Evolutionary conservation across 23 tunicate species (phyloP).

Genomic region (Clavelina lepadiformis): DNA sequence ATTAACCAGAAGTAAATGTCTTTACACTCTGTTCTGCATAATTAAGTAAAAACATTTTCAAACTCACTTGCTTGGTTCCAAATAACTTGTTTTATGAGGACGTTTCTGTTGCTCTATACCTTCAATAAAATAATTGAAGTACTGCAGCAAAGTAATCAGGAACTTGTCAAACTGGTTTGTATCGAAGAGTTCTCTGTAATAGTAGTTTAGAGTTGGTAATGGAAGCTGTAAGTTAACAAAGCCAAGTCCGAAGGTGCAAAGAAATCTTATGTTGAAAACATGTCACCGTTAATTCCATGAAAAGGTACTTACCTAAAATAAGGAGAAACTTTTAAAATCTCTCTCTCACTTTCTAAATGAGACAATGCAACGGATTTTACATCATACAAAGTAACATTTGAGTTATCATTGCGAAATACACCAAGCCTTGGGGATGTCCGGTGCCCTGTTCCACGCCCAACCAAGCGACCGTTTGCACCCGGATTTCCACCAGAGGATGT

Average conservation of each 20-base stretch:
- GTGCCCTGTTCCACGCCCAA: slow-evolving; percentile 15
- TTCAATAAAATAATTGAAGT: slow-evolving; percentile 63
- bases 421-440: slow-evolving; percentile 49
- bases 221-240: no score
- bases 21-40: no score
- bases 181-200: slow-evolving; percentile 21
- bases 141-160: slow-evolving; percentile 50
- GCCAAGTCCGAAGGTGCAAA: no score
- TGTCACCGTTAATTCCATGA: no score
- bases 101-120: slow-evolving; percentile 59
- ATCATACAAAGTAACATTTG: slow-evolving; percentile 49
- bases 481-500: slow-evolving; percentile 25
- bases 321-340: slow-evolving; percentile 5
- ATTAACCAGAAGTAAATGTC: no score
- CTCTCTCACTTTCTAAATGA: slow-evolving; percentile 27
- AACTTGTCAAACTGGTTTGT: slow-evolving; percentile 69
- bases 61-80: slow-evolving; percentile 80
- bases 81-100: slow-evolving; percentile 66
- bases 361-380: slow-evolving; percentile 66
- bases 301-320: slow-evolving; percentile 26
- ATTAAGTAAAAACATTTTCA: no score
- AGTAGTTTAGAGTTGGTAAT: background rate
- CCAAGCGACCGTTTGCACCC: background rate
- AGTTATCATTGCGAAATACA: slow-evolving; percentile 6
- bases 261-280: no score